Evolutionary conservation across 2,113 vertebrate species (phyloP).

Genomic region (Pedionomus torquatus): DNA sequence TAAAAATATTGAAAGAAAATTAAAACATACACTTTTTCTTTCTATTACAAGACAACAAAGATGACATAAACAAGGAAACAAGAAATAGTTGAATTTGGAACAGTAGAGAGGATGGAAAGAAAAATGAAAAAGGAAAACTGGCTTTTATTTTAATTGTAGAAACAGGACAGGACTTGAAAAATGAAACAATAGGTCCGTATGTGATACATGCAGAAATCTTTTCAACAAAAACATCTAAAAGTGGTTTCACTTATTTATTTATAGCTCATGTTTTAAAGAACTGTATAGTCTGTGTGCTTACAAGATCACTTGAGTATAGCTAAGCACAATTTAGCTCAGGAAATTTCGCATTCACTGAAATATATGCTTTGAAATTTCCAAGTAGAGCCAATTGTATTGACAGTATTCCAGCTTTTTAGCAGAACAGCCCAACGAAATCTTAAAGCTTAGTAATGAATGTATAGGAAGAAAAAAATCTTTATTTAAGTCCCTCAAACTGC

Average conservation of each 20-base stretch:
- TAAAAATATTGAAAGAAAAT: background rate
- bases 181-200: background rate
- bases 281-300: background rate
- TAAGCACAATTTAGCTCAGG: background rate
- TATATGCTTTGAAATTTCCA: background rate
- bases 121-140: background rate
- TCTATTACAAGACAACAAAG: background rate
- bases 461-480: rapidly evolving
- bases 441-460: background rate
- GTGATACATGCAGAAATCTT: background rate
- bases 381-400: background rate
- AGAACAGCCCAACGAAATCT: background rate
- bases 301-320: background rate
- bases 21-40: background rate
- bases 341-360: background rate
- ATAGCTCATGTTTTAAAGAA: background rate
- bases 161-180: background rate
- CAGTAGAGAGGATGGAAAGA: background rate
- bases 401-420: background rate
- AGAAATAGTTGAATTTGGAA: background rate
- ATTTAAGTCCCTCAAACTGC: background rate
- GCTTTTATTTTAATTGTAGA: background rate
- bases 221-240: background rate
- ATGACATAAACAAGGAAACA: background rate
- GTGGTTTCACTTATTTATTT: background rate